A percentile compares a stretch with the other conserved stretches of the same genome.
Conservation (phyloP, 2,888 invertebrate species). For the Cordilura impudica region DNA sequence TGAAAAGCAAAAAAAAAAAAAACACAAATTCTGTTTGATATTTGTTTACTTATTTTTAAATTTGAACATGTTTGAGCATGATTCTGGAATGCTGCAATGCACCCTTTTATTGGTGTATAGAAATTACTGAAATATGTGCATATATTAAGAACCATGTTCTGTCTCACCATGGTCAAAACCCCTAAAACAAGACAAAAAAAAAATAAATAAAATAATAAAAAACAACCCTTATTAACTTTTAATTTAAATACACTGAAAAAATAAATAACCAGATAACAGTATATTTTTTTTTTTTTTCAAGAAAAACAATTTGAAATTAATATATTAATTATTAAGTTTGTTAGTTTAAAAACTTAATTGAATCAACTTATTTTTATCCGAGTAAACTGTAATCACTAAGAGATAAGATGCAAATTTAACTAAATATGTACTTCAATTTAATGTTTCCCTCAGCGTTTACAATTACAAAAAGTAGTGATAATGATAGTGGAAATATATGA, state of each 20-base stretch:
- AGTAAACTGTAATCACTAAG: too few species aligned
- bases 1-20: too few species aligned
- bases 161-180: conserved; percentile 29
- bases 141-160: conserved; percentile 30
- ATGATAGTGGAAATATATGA: conserved; percentile 48
- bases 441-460: conserved; percentile 15
- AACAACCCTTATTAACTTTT: neutral
- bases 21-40: neutral
- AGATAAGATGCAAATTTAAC: too few species aligned
- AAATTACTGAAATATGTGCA: conserved; percentile 10
- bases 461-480: conserved; percentile 14
- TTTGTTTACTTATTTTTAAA: neutral
- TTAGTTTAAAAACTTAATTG: too few species aligned
- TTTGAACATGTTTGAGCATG: neutral
- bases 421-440: too few species aligned
- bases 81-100: neutral
- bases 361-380: too few species aligned
- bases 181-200: neutral
- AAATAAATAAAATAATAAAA: too few species aligned
- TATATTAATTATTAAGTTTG: too few species aligned
- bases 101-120: neutral
- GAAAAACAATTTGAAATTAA: too few species aligned
- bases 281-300: too few species aligned
- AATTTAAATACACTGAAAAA: neutral
- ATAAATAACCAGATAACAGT: too few species aligned